Base-by-base conservation (phyloP, 2,113 vertebrate genomes). In the Garra rufa region DNA sequence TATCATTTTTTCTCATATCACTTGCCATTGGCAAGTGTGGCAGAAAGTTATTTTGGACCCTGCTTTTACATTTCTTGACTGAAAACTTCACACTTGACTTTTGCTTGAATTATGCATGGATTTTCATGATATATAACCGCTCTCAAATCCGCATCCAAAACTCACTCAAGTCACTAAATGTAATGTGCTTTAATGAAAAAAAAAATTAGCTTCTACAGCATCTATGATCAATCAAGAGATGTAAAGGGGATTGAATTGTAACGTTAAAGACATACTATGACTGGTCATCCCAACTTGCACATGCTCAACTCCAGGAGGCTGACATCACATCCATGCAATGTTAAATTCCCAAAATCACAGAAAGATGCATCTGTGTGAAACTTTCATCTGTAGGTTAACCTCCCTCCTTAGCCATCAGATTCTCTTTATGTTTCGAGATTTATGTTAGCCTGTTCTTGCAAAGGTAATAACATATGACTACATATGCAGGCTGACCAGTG, bases 311-410 rank as follows among this genome's bases (percentile, higher is more conserved):
- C 14, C 50, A 83, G 52, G 76, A 50, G 57, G 50, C 44, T 83
- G 6, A 50, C 57, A 83, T 65, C 55, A 76, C 48, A 85, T 46
- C 61, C 86, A 87, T 87, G 86, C 86, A 79, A 65, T 73, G 73
- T 55, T 82, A 46, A 61, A 75, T 52, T 85, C 76, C 76, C 28
- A 67, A 55, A 82, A 61, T 34, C 81, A 83, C 61, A 48, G 43
- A 55, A 44, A 46, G 74, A 67, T 48, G 17, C 65, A 28, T 76
- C 30, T 52, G 43, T 59, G 41, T 24, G 0, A 59, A 78, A 59
- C 76, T 59, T 30, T 34, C 2, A 76, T 55, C 15, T n/a, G 52
- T 55, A 8, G 19, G 52, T n/a, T n/a, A 55, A n/a, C 52, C 52
- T 38, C 2, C 9, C 9, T 38, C 55, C 55, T 52, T 30, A 52